Base-by-base conservation (phyloP, 1,140 invertebrate species). In the Polypedilum pembai region DNA sequence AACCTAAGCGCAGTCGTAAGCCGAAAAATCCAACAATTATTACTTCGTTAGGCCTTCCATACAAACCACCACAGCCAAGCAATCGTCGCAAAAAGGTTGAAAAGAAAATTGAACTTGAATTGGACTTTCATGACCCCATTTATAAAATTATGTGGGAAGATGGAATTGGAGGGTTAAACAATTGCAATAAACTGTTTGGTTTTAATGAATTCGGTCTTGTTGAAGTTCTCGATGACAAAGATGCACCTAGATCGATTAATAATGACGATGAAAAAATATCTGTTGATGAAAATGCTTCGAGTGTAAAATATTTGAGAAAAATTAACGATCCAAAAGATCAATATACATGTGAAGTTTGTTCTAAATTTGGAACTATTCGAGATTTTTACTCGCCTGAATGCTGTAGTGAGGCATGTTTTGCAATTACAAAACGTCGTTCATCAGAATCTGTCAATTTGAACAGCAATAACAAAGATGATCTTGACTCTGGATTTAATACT, bases 381-480 rank as follows among this genome's bases (percentile, higher is more conserved):
- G 65, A 69, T 18, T 69, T 69, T 69, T 69, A 8, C 17, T 69
- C 65, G 65, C 65, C 65, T 7, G 65, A 69, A 69, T 69, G 65
- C 12, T 69, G 65, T 5, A 69, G 65, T 69, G 65, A 69, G 18
- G 17, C 65, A 8, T 69, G 65, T 10, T 20, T 69, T 18, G 65
- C 65, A 2, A 69, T 69, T 8, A 69, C 20, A 21, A 69, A 69
- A 20, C 65, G 65, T 8, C n/a, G 18, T 8, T 10, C 65, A 7
- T 18, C 65, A 8, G 65, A 69, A 20, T 20, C 17, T 8, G 3
- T 18, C 65, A 69, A 56, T 17, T 3, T 17, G n/a, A 56, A 56
- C 3, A 56, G 45, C 10, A 17, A 15, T 17, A 56, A 3, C 65
- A 21, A 18, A 18, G 65, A 69, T 15, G 45, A 56, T 12, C n/a